phyloP scores from a whole-genome alignment of 2,888 invertebrate genomes.

The Venusia cambrica region DNA sequence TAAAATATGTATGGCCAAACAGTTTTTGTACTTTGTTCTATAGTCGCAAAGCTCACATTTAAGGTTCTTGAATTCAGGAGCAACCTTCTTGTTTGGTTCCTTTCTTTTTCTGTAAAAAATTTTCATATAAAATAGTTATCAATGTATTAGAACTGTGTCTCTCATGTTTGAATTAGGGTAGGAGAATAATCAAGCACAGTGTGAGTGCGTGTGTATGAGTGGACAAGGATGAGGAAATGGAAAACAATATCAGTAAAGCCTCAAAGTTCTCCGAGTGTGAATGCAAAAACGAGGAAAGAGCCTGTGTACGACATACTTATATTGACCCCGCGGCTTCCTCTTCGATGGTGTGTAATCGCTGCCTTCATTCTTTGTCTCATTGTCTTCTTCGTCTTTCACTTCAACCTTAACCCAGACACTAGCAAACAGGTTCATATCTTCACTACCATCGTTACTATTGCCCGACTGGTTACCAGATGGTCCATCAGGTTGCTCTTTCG shows the following conservation, averaged over 20 bases:
- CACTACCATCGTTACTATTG: not conserved
- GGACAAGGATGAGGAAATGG: too few species aligned
- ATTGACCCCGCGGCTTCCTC: not conserved
- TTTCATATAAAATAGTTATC: not conserved
- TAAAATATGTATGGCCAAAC: conserved; percentile 43
- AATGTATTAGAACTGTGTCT: too few species aligned
- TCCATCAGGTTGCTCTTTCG: conserved; percentile 6
- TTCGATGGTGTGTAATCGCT: not conserved
- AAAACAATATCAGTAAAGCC: too few species aligned
- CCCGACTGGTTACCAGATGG: not conserved
- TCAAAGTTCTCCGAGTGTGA: too few species aligned
- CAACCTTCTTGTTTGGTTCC: conserved; percentile 1
- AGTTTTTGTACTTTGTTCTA: conserved; percentile 44
- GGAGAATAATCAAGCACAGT: too few species aligned
- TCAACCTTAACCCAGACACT: conserved; percentile 19
- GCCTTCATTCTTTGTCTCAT: not conserved
- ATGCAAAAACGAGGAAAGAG: too few species aligned
- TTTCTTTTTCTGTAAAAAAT: conserved; percentile 9
- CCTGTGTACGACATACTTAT: conserved; percentile 8
- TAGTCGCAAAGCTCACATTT: conserved; percentile 42
- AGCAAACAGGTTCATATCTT: conserved; percentile 7
- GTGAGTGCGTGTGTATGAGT: too few species aligned
- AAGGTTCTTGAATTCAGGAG: conserved; percentile 31
- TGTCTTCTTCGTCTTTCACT: conserved; percentile 1
- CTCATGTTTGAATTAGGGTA: too few species aligned